Conservation (phyloP, 2,797 vertebrate genomes). For the Cottoperca gobio region DNA sequence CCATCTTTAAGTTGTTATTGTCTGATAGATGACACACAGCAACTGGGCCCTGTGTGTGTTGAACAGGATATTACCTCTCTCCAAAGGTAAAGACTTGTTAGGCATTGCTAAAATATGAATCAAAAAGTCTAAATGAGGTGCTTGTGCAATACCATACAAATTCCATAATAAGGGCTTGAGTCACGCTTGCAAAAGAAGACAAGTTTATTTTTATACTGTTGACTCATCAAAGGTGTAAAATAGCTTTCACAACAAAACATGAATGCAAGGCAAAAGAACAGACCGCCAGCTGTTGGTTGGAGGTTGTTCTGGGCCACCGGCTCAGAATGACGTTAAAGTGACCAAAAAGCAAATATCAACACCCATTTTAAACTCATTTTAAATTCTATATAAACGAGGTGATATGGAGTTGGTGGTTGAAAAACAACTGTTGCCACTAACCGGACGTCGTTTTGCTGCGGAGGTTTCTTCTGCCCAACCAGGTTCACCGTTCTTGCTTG, state of each 20-base stretch:
- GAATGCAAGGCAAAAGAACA: slow-evolving; percentile 27
- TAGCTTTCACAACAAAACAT: slow-evolving; percentile 48
- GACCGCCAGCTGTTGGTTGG: slow-evolving; percentile 12
- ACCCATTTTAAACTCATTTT: background rate
- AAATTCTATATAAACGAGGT: background rate
- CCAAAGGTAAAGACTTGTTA: background rate
- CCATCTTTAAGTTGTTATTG: slow-evolving; percentile 15
- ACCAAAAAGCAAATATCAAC: slow-evolving; percentile 18
- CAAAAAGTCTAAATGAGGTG: slow-evolving; percentile 22
- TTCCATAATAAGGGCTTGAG: slow-evolving; percentile 36
- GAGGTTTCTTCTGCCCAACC: slow-evolving; percentile 87
- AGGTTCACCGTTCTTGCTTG: slow-evolving; percentile 87
- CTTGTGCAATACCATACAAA: slow-evolving; percentile 17
- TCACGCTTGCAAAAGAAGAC: slow-evolving; percentile 34
- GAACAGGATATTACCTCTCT: slow-evolving; percentile 4
- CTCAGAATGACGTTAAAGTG: slow-evolving; percentile 21
- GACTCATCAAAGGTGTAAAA: slow-evolving; percentile 64
- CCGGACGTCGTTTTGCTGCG: slow-evolving; percentile 87
- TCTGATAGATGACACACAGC: slow-evolving; percentile 29
- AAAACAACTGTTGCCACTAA: slow-evolving; percentile 60
- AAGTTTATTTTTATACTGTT: slow-evolving; percentile 33
- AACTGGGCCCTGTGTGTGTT: slow-evolving; percentile 2
- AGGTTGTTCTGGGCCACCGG: slow-evolving; percentile 8
- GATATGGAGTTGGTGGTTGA: background rate
- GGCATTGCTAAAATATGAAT: slow-evolving; percentile 30